Percentiles rank a stretch among this genome's conserved stretches.
These are phyloP conservation scores for Motacilla alba DNA, from an alignment of 2,113 vertebrate species.

Conservation along the genomic window DNA sequence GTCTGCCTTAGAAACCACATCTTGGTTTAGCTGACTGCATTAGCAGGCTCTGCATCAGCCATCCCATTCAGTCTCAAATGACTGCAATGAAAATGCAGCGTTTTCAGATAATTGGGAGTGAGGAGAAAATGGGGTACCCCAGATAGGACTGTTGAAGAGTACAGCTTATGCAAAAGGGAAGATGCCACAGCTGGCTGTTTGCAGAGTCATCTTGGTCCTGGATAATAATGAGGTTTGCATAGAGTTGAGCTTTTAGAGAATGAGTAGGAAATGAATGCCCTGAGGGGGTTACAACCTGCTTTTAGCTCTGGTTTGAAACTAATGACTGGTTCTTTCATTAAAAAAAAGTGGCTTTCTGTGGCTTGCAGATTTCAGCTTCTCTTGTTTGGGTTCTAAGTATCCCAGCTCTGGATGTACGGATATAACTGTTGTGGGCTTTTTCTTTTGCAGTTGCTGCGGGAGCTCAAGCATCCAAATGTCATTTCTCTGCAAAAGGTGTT, in stretches of 20 bases:
- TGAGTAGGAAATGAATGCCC: neutral
- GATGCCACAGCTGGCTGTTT: neutral
- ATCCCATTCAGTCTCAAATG: neutral
- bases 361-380: neutral
- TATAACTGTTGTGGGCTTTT: slow-evolving; percentile 39
- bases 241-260: neutral
- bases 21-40: neutral
- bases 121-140: neutral
- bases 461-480: slow-evolving; percentile 98
- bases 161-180: neutral
- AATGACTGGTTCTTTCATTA: neutral
- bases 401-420: neutral
- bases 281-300: neutral
- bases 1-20: neutral
- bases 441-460: slow-evolving; percentile 90
- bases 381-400: neutral
- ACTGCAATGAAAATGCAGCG: neutral
- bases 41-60: neutral
- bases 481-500: slow-evolving; percentile 99
- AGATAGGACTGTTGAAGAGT: neutral
- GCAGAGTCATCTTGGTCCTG: neutral
- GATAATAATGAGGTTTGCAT: neutral
- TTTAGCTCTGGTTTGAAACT: slow-evolving; percentile 7
- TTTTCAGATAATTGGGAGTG: neutral
- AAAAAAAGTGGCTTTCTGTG: neutral